phyloP scores from a whole-genome alignment of 2,797 vertebrate species.

The Vipera latastei region DNA sequence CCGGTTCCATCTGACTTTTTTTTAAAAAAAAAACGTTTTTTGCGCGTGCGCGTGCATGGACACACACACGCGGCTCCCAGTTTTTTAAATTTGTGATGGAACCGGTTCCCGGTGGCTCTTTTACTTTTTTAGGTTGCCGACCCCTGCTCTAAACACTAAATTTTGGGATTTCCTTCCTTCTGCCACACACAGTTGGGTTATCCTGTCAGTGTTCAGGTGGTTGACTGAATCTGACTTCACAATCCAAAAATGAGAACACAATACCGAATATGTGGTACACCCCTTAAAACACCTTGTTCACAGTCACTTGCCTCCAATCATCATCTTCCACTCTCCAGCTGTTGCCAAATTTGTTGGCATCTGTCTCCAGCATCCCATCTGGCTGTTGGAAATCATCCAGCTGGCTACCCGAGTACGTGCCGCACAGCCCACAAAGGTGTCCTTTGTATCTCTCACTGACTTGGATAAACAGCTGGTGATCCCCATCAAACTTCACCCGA shows the following conservation, averaged over 20 bases:
- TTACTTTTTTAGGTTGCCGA: too few species aligned
- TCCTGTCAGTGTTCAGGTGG: too few species aligned
- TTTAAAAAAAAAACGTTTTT: too few species aligned
- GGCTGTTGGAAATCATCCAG: constrained; percentile 70
- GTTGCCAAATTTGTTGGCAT: background rate
- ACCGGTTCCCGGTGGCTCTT: too few species aligned
- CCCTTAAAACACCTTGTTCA: background rate
- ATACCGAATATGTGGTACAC: too few species aligned
- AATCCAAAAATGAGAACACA: too few species aligned
- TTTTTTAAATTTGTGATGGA: too few species aligned
- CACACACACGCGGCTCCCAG: too few species aligned
- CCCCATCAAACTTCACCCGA: constrained; percentile 42
- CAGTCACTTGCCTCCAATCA: background rate
- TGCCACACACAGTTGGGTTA: background rate
- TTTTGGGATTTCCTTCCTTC: background rate
- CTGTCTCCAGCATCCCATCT: background rate
- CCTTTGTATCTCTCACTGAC: constrained; percentile 48
- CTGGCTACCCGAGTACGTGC: constrained; percentile 62
- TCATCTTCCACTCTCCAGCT: background rate
- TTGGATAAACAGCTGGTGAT: constrained; percentile 46
- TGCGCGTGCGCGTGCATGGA: too few species aligned
- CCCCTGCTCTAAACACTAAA: background rate
- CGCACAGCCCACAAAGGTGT: constrained; percentile 62
- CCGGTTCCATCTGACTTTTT: too few species aligned
- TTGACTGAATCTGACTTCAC: too few species aligned